Evolutionary conservation across 2,888 invertebrate species (phyloP), one percentile per base, ranked within the genome.

Genomic region (Clusia tigrina): DNA sequence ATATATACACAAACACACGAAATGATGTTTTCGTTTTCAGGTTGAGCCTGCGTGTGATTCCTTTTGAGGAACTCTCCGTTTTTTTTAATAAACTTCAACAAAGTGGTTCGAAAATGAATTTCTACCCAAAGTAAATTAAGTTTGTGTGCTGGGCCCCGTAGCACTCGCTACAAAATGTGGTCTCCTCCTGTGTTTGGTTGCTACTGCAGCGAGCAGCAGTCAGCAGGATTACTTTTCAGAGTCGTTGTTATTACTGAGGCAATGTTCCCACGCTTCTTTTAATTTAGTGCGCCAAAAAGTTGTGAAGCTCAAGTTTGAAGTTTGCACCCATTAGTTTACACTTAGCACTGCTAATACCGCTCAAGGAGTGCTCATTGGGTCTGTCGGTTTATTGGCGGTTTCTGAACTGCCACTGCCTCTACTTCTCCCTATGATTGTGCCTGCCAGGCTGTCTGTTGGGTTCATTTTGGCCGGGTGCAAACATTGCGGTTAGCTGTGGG

Each of bases 271-370:
- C 77, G 77, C 78, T 78, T 71, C 71, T 70, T 65, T 70, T 64
- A 69, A 65, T 67, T 67, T 64, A n/a, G 54, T 66, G 38, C 48
- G n/a, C 9, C 42, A 42, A 20, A 18, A 48, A 48, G 6, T 48
- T 48, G 48, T 20, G 48, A 48, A 18, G 22, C 24, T 42, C 15
- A 32, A 38, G 42, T 26, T 52, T 51, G 54, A 58, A 62, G 61
- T 65, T 67, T 62, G 66, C 60, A 77, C 70, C 74, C 73, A 78
- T 81, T 77, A 81, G 77, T 78, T 81, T 78, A 78, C 79, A 80
- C 76, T 77, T 78, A 72, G 71, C 78, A 78, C n/a, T 78, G 76
- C 76, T 78, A 78, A 79, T 76, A 74, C 73, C 69, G 69, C 20
- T 76, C 77, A 64, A 58, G 62, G 62, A n/a, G n/a, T n/a, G n/a